These are phyloP conservation scores for Armadillidium nasatum DNA, from an alignment of 1,140 invertebrate species.

Conservation along the genomic window DNA sequence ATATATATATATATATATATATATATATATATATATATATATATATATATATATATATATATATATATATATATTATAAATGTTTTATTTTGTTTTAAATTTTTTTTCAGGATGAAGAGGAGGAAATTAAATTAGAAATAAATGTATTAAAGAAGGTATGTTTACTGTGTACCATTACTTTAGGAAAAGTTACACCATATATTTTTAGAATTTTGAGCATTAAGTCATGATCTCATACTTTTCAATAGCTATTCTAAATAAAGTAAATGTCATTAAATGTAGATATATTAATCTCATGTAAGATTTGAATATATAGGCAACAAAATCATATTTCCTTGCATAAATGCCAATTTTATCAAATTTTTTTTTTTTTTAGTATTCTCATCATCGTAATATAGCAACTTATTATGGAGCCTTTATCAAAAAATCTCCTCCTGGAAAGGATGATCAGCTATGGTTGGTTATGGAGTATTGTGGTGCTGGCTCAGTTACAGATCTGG, in stretches of 20 bases:
- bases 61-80: too few relatives aligned
- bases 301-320: not conserved
- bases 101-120: constrained; percentile 83
- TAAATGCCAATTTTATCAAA: too few relatives aligned
- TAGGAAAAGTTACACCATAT: too few relatives aligned
- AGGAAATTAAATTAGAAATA: constrained; percentile 99
- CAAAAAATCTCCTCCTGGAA: constrained; percentile 95
- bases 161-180: too few relatives aligned
- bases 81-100: too few relatives aligned
- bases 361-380: constrained; percentile 69
- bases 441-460: constrained; percentile 98
- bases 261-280: not conserved
- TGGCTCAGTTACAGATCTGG: constrained; percentile 96
- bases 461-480: constrained; percentile 99
- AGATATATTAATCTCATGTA: not conserved
- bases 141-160: constrained; percentile 89
- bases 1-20: too few relatives aligned
- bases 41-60: too few relatives aligned
- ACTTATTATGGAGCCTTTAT: constrained; percentile 99
- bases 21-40: too few relatives aligned
- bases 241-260: too few relatives aligned
- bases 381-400: constrained; percentile 98
- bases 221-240: too few relatives aligned
- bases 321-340: not conserved
- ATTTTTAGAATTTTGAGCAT: too few relatives aligned